Conservation (phyloP, 2,113 vertebrate genomes). For the Patagioenas fasciata region DNA sequence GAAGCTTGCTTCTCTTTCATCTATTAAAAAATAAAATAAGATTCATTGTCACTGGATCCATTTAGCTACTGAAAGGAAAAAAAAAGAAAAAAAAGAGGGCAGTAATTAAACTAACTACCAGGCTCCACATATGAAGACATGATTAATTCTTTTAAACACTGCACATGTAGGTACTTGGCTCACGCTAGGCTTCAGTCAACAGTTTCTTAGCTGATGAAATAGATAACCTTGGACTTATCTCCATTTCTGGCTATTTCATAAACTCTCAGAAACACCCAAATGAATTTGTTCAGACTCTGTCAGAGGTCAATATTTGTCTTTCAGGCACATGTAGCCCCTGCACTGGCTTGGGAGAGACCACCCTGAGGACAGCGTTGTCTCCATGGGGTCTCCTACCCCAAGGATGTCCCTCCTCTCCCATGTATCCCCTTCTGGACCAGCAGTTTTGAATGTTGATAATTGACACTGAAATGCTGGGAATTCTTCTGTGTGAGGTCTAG, state of each 20-base stretch:
- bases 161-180: not conserved
- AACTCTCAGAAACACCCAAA: not conserved
- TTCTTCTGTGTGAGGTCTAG: not conserved
- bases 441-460: not conserved
- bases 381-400: not conserved
- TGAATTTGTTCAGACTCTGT: not conserved
- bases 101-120: conserved; percentile 46
- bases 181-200: not conserved
- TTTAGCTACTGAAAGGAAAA: not conserved
- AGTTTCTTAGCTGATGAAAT: conserved; percentile 27
- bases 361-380: not conserved
- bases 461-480: not conserved
- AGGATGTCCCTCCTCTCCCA: not conserved
- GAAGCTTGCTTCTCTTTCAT: conserved; percentile 54
- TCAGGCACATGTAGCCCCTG: not conserved
- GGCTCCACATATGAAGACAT: conserved; percentile 9
- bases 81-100: not conserved
- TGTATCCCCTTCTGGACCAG: not conserved
- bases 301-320: not conserved
- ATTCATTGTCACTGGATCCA: conserved; percentile 15
- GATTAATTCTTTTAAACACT: conserved; percentile 35
- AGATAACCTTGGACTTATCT: not conserved
- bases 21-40: conserved; percentile 27
- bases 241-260: conserved; percentile 2
- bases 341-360: not conserved